Conservation (phyloP, 2,113 vertebrate genomes). For the Nothobranchius kuhntae region DNA sequence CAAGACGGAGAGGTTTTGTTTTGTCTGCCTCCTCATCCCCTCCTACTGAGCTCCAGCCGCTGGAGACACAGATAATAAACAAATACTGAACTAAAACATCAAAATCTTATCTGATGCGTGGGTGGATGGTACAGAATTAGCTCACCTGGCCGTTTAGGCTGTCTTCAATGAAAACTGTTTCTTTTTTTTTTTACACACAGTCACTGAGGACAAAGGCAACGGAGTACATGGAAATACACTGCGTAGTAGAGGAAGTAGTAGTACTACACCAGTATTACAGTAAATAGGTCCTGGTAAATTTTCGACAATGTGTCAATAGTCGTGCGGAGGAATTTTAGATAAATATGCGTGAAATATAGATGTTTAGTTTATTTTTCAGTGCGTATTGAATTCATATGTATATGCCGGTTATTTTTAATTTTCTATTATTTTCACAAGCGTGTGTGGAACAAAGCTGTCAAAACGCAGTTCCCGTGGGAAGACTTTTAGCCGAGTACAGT, state of each 20-base stretch:
- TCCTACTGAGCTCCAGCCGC: constrained; percentile 35
- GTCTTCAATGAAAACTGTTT: constrained; percentile 9
- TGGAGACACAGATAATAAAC: constrained; percentile 15
- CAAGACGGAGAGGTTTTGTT: constrained; percentile 22
- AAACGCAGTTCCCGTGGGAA: constrained; percentile 65
- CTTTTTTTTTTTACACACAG: neutral
- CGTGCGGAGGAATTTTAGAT: constrained; percentile 6
- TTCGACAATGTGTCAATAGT: constrained; percentile 9
- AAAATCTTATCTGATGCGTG: neutral
- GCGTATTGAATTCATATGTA: neutral
- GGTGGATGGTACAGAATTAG: constrained; percentile 3
- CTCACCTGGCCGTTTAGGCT: constrained; percentile 59
- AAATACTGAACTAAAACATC: constrained; percentile 7
- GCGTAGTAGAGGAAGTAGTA: constrained; percentile 78
- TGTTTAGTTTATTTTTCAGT: constrained; percentile 15
- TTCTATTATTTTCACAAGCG: constrained; percentile 61
- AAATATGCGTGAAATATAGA: constrained; percentile 44
- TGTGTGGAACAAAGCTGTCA: constrained; percentile 62
- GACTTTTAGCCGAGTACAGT: constrained; percentile 64
- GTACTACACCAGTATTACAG: constrained; percentile 75
- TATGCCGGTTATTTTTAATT: neutral
- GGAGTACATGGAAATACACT: constrained; percentile 71
- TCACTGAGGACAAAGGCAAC: constrained; percentile 65
- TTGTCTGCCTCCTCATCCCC: constrained; percentile 28
- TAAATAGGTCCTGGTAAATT: constrained; percentile 60